phyloP scores from a whole-genome alignment of 2,113 vertebrate genomes.

The Cephalopterus ornatus region DNA sequence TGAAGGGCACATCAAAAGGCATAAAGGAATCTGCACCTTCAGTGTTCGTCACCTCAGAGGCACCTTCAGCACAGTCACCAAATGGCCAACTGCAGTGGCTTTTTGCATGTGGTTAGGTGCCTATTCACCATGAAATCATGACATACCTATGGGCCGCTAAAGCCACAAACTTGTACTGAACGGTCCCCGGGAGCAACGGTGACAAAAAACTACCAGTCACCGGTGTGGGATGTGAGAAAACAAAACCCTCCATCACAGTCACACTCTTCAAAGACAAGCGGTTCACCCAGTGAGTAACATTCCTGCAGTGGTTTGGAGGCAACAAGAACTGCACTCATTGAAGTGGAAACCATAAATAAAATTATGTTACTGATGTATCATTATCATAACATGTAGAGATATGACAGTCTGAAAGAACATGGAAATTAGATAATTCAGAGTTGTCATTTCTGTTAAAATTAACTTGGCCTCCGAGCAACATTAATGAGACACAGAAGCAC shows the following conservation, averaged over 20 bases:
- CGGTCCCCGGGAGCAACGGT: background rate
- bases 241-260: background rate
- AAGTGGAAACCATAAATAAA: constrained; percentile 11
- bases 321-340: background rate
- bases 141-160: background rate
- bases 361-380: background rate
- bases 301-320: constrained; percentile 13
- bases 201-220: background rate
- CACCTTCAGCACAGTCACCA: background rate
- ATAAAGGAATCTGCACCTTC: background rate
- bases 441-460: background rate
- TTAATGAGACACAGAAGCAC: background rate
- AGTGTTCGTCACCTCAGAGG: background rate
- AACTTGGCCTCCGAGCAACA: background rate
- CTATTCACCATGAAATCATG: background rate
- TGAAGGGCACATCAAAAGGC: constrained; percentile 19
- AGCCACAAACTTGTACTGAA: background rate
- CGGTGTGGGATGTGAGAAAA: constrained; percentile 21
- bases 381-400: background rate
- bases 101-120: background rate
- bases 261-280: background rate
- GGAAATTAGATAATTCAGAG: background rate
- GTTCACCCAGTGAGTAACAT: background rate
- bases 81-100: background rate
- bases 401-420: background rate